These are phyloP conservation scores for Asbolus verrucosus DNA, from an alignment of 1,140 invertebrate species.

Conservation along the genomic window DNA sequence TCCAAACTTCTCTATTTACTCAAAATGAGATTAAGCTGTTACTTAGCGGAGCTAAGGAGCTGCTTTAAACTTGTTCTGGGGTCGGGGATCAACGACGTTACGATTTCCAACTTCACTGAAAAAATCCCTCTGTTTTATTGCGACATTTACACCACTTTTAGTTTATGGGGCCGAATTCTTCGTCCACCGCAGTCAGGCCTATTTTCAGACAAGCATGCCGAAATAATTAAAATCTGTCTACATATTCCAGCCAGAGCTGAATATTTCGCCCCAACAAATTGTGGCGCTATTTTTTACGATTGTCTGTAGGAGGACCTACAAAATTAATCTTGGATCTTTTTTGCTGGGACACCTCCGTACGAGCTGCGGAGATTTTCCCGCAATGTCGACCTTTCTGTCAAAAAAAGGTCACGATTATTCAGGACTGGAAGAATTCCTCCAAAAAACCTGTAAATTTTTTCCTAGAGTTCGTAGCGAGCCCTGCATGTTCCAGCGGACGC, in stretches of 20 bases:
- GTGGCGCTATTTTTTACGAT: too few relatives aligned
- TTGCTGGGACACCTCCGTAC: too few relatives aligned
- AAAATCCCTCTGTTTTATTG: slow-evolving; percentile 32
- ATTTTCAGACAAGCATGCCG: slow-evolving; percentile 26
- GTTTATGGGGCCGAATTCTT: slow-evolving; percentile 21
- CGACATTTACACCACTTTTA: slow-evolving; percentile 28
- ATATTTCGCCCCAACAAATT: too few relatives aligned
- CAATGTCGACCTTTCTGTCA: too few relatives aligned
- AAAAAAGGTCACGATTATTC: too few relatives aligned
- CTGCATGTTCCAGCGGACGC: slow-evolving; percentile 12
- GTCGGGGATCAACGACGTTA: slow-evolving; percentile 1
- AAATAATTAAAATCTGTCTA: slow-evolving; percentile 43
- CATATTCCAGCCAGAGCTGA: too few relatives aligned
- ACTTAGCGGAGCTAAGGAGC: slow-evolving; percentile 33
- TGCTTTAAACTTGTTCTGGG: slow-evolving; percentile 34
- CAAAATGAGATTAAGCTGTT: slow-evolving; percentile 44
- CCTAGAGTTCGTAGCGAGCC: not conserved
- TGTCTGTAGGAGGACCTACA: too few relatives aligned
- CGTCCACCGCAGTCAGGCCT: slow-evolving; percentile 26
- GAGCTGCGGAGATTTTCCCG: too few relatives aligned
- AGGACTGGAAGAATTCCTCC: not conserved
- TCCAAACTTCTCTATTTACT: slow-evolving; percentile 43
- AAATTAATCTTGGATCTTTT: too few relatives aligned
- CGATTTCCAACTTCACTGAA: slow-evolving; percentile 19
- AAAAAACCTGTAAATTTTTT: too few relatives aligned